Conservation (phyloP, 1,140 invertebrate species). For the Lasioglossum albipes region DNA sequence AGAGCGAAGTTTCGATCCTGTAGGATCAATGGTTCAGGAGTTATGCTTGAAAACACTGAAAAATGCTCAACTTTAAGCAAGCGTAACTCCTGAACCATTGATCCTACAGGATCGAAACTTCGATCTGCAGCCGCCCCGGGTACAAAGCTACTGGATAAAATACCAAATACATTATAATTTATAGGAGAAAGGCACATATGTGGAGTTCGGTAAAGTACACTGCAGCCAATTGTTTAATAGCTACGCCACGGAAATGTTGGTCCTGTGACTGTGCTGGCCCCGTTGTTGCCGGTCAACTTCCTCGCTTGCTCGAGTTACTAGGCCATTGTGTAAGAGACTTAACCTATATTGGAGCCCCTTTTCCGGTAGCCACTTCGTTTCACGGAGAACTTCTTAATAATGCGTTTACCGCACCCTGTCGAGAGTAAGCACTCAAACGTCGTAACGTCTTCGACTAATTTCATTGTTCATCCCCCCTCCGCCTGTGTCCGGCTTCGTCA, state of each 20-base stretch:
- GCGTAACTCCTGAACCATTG: too few relatives aligned
- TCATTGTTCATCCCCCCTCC: not conserved
- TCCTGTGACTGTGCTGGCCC: not conserved
- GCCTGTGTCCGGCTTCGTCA: not conserved
- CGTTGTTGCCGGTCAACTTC: slow-evolving; percentile 14
- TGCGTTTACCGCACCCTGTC: slow-evolving; percentile 16
- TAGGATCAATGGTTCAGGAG: too few relatives aligned
- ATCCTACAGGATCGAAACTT: too few relatives aligned
- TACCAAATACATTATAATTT: too few relatives aligned
- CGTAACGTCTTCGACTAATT: slow-evolving; percentile 16
- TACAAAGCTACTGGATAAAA: too few relatives aligned
- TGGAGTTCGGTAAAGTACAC: too few relatives aligned
- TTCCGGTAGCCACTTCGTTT: slow-evolving; percentile 17
- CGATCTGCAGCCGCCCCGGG: too few relatives aligned
- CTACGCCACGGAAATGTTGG: not conserved
- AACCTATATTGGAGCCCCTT: slow-evolving; percentile 23
- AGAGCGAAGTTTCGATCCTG: too few relatives aligned
- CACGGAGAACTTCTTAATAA: slow-evolving; percentile 37
- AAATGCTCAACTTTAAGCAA: too few relatives aligned
- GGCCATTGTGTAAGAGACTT: slow-evolving; percentile 9
- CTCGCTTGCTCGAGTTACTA: slow-evolving; percentile 10
- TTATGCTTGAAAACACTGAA: too few relatives aligned
- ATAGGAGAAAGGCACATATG: too few relatives aligned
- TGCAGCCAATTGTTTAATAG: too few relatives aligned
- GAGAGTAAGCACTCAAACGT: not conserved